Evolutionary conservation across 1,140 invertebrate species (phyloP).

Genomic region (Lethrus apterus): DNA sequence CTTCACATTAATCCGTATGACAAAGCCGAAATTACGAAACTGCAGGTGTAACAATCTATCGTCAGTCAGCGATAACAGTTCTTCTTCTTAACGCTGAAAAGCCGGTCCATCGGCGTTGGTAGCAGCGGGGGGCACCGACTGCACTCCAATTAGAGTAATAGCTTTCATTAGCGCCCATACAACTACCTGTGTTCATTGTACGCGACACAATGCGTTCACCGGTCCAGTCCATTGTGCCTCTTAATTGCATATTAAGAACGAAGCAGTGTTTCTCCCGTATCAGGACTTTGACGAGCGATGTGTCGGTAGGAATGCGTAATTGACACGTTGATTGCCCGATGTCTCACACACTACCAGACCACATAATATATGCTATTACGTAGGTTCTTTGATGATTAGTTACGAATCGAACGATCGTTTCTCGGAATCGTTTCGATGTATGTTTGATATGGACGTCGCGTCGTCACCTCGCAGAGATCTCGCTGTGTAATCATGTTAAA

Average conservation of each 20-base stretch:
- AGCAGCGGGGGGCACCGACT: slow-evolving; percentile 2
- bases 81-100: neutral
- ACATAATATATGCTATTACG: neutral
- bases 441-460: too few relatives aligned
- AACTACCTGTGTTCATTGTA: slow-evolving; percentile 20
- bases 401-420: too few relatives aligned
- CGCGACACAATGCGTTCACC: slow-evolving; percentile 10
- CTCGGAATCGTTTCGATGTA: too few relatives aligned
- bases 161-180: slow-evolving; percentile 18
- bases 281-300: neutral
- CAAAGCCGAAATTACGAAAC: slow-evolving; percentile 5
- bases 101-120: neutral
- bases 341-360: neutral
- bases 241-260: slow-evolving; percentile 19
- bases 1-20: slow-evolving; percentile 1
- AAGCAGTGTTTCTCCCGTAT: slow-evolving; percentile 10
- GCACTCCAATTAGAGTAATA: slow-evolving; percentile 19
- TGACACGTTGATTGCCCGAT: slow-evolving; percentile 6
- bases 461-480: too few relatives aligned
- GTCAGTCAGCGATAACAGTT: neutral
- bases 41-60: neutral
- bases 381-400: neutral
- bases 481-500: too few relatives aligned
- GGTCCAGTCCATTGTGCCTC: slow-evolving; percentile 12
- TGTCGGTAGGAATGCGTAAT: slow-evolving; percentile 1